A percentile compares a stretch with the other conserved stretches of the same genome.
Evolutionary conservation across 1,140 invertebrate genomes (phyloP).

Genomic region (Cydia pomonella): DNA sequence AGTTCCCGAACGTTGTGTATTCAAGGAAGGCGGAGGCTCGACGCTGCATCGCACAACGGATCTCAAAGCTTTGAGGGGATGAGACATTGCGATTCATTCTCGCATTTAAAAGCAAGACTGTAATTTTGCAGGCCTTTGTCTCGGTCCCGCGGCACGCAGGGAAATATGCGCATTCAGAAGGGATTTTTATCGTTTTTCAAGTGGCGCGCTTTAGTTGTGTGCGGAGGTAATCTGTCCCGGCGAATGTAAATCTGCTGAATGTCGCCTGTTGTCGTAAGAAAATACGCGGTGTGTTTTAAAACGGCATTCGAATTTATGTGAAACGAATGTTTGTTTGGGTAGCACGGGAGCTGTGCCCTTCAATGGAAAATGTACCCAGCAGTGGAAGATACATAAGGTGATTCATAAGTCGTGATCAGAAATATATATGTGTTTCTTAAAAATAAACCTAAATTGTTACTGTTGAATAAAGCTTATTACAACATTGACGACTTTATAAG

Average conservation of each 20-base stretch:
- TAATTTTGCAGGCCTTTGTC: constrained; percentile 77
- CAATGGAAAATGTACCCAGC: too few species aligned
- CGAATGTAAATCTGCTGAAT: constrained; percentile 10
- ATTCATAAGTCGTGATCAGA: too few species aligned
- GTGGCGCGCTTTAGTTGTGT: constrained; percentile 65
- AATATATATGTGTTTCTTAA: too few species aligned
- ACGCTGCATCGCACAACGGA: constrained; percentile 44
- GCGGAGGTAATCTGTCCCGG: constrained; percentile 36
- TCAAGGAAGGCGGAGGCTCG: constrained; percentile 40
- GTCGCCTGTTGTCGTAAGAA: neutral
- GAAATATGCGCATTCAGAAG: constrained; percentile 77
- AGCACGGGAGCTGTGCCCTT: too few species aligned
- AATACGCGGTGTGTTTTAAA: constrained; percentile 35
- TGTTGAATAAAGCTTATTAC: too few species aligned
- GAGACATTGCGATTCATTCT: constrained; percentile 77
- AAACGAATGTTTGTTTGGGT: neutral
- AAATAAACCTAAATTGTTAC: too few species aligned
- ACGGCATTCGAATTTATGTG: constrained; percentile 34
- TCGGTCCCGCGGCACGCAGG: constrained; percentile 55
- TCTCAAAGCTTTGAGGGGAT: constrained; percentile 73
- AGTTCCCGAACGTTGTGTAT: constrained; percentile 36
- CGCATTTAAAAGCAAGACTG: constrained; percentile 77
- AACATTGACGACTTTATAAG: too few species aligned
- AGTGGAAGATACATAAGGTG: too few species aligned
- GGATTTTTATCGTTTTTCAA: constrained; percentile 74